Evolutionary conservation across 2,888 invertebrate genomes (phyloP).

Genomic region (Anticlea derivata): DNA sequence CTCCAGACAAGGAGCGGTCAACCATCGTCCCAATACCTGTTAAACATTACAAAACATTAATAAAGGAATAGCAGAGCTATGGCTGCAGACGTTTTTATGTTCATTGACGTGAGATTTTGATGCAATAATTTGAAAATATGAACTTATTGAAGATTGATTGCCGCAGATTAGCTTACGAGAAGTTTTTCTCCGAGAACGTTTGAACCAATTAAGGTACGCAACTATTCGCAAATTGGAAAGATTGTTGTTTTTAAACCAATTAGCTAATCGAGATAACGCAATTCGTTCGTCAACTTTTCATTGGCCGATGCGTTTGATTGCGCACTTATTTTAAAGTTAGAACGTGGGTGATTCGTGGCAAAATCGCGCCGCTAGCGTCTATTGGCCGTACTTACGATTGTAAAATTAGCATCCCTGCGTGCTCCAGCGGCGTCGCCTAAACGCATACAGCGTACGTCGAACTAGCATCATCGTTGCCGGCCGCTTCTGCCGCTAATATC

Average conservation of each 20-base stretch:
- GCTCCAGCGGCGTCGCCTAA: constrained; percentile 63
- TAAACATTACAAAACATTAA: constrained; percentile 35
- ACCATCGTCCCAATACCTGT: constrained; percentile 46
- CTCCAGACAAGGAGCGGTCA: constrained; percentile 31
- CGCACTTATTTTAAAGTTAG: constrained; percentile 3
- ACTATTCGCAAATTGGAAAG: constrained; percentile 15
- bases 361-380: constrained; percentile 41
- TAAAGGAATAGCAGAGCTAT: background rate
- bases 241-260: constrained; percentile 7
- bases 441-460: constrained; percentile 55
- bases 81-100: background rate
- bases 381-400: constrained; percentile 68
- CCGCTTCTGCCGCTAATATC: constrained; percentile 63
- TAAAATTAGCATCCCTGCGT: constrained; percentile 45
- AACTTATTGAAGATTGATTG: background rate
- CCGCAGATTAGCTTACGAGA: constrained; percentile 15
- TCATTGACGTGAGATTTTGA: background rate
- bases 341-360: constrained; percentile 12
- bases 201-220: constrained; percentile 19
- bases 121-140: background rate
- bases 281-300: constrained; percentile 12
- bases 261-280: constrained; percentile 7
- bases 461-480: constrained; percentile 58
- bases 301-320: constrained; percentile 19
- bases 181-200: constrained; percentile 7